Evolutionary conservation across 2,113 vertebrate species (phyloP).

Genomic region (Fregetta grallaria): DNA sequence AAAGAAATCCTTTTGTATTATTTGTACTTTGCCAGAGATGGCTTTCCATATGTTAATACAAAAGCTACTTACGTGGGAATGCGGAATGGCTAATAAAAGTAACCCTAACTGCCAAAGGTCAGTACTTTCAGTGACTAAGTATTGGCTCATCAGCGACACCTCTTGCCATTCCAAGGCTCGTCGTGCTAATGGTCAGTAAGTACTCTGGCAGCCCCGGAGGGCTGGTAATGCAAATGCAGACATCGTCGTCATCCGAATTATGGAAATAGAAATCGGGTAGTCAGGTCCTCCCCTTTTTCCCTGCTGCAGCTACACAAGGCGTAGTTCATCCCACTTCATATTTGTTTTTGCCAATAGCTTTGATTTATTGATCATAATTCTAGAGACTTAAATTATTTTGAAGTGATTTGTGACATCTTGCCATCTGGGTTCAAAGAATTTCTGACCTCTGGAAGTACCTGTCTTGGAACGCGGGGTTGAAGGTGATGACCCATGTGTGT

Average conservation of each 20-base stretch:
- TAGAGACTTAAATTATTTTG: not conserved
- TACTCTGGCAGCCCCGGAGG: not conserved
- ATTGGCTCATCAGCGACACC: not conserved
- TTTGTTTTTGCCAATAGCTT: not conserved
- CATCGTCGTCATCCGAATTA: rapidly evolving
- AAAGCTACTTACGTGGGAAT: rapidly evolving
- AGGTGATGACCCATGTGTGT: not conserved
- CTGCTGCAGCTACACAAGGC: not conserved
- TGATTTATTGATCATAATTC: not conserved
- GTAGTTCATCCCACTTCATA: not conserved
- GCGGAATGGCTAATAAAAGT: not conserved
- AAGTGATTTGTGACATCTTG: not conserved
- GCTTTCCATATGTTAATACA: rapidly evolving
- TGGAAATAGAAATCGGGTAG: not conserved
- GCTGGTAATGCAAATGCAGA: not conserved
- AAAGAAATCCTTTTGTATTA: not conserved
- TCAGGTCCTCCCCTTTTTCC: not conserved
- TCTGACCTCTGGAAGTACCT: not conserved
- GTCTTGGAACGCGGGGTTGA: not conserved
- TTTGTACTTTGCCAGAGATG: not conserved
- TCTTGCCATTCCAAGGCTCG: not conserved
- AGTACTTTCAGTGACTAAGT: not conserved
- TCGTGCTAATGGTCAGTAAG: not conserved
- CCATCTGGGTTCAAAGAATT: not conserved
- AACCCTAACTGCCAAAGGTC: not conserved